These are phyloP conservation scores for Falco berigora DNA, from an alignment of 2,797 vertebrate genomes.

Conservation along the genomic window DNA sequence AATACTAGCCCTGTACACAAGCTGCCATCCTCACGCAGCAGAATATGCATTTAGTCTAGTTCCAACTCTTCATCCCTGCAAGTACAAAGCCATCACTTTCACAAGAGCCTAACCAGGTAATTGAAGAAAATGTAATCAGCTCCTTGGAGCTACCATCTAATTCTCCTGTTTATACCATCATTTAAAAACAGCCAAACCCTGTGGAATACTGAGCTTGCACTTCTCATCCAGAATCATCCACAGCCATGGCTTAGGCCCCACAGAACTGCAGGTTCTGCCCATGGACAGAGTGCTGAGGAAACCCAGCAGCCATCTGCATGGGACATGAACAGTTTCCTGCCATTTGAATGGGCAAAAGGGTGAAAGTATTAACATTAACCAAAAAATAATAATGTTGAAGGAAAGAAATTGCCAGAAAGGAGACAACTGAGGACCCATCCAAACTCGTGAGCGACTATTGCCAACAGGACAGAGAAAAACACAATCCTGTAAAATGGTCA, in stretches of 20 bases:
- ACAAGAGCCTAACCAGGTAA: neutral
- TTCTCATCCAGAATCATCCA: neutral
- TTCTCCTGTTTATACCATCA: neutral
- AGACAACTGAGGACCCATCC: neutral
- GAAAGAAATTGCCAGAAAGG: neutral
- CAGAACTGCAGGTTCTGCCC: neutral
- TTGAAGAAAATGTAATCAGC: neutral
- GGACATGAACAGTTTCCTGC: neutral
- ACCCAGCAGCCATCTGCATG: neutral
- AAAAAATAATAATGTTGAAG: neutral
- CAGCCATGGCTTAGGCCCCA: neutral
- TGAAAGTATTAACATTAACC: neutral
- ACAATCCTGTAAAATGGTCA: neutral
- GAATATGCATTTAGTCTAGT: neutral
- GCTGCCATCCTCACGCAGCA: neutral
- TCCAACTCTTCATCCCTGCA: neutral
- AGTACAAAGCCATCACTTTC: neutral
- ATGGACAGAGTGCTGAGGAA: neutral
- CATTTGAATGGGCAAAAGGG: neutral
- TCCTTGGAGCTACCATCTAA: neutral
- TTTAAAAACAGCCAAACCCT: neutral
- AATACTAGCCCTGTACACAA: neutral
- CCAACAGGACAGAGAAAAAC: neutral
- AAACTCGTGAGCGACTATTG: neutral
- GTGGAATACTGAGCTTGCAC: neutral